A percentile compares a stretch with the other conserved stretches of the same genome.
Evolutionary conservation across 2,888 invertebrate genomes (phyloP).

Genomic region (Strigamia transsilvanica): DNA sequence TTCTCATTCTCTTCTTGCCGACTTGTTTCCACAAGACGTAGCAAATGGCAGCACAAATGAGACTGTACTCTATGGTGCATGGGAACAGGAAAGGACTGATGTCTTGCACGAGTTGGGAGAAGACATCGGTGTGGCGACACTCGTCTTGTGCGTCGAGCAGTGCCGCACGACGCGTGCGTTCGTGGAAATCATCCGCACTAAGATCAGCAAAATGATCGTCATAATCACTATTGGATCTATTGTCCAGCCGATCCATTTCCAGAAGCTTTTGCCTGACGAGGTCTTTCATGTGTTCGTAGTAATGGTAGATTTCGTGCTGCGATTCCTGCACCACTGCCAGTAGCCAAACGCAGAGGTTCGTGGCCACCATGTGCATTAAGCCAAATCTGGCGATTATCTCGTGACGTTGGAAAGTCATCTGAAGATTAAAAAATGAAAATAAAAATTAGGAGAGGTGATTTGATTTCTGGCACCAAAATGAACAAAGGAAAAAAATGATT

Average conservation of each 20-base stretch:
- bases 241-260: background rate
- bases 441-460: too few relatives aligned
- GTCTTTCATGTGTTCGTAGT: background rate
- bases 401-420: conserved; percentile 78
- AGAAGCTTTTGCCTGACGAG: background rate
- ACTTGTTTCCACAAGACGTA: conserved; percentile 97
- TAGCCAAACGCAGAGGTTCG: conserved; percentile 96
- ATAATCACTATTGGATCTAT: background rate
- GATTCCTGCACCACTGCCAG: conserved; percentile 94
- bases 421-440: conserved; percentile 62
- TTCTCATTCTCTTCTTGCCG: conserved; percentile 56
- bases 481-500: too few relatives aligned
- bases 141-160: background rate
- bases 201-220: background rate
- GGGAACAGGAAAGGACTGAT: conserved; percentile 95
- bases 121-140: conserved; percentile 28
- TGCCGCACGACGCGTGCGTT: background rate
- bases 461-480: too few relatives aligned
- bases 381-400: conserved; percentile 84
- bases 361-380: conserved; percentile 98
- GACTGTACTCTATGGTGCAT: conserved; percentile 92
- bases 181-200: background rate
- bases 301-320: conserved; percentile 88
- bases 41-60: conserved; percentile 92
- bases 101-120: conserved; percentile 77